These are phyloP conservation scores for Rhynchopsitta pachyrhyncha DNA, from an alignment of 2,113 vertebrate species.

Conservation along the genomic window DNA sequence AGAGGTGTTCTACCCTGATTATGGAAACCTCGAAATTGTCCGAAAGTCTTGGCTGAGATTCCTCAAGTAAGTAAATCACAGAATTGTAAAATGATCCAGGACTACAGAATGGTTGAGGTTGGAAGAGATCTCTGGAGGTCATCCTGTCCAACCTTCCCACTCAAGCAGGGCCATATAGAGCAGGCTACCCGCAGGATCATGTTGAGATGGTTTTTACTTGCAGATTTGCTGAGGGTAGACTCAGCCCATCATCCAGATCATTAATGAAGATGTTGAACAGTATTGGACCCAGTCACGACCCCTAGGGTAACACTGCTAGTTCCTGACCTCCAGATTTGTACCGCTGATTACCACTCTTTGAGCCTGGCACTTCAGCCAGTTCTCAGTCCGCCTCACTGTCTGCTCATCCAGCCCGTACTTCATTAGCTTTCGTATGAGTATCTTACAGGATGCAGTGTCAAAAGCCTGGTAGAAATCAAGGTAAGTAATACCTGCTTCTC, in stretches of 20 bases:
- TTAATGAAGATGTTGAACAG: not conserved
- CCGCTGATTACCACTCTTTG: not conserved
- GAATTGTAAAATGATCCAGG: not conserved
- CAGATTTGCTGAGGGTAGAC: not conserved
- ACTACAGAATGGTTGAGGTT: not conserved
- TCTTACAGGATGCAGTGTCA: not conserved
- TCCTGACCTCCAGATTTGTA: not conserved
- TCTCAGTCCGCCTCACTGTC: not conserved
- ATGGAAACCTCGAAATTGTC: constrained; percentile 79
- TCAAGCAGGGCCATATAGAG: not conserved
- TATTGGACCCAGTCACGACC: not conserved
- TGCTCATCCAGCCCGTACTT: not conserved
- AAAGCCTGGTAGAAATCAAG: not conserved
- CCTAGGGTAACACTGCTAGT: not conserved
- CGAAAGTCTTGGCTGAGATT: constrained; percentile 81
- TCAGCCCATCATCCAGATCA: rapidly evolving
- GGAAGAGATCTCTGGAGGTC: not conserved
- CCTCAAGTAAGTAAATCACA: constrained; percentile 84
- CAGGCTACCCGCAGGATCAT: not conserved
- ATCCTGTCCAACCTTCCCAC: not conserved
- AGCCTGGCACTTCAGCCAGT: not conserved
- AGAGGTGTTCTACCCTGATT: constrained; percentile 90
- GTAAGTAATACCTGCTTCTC: not conserved
- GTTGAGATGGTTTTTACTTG: not conserved
- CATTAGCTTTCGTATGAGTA: not conserved